These are phyloP conservation scores for Rhagologus leucostigma DNA, from an alignment of 2,113 vertebrate genomes.

Conservation along the genomic window DNA sequence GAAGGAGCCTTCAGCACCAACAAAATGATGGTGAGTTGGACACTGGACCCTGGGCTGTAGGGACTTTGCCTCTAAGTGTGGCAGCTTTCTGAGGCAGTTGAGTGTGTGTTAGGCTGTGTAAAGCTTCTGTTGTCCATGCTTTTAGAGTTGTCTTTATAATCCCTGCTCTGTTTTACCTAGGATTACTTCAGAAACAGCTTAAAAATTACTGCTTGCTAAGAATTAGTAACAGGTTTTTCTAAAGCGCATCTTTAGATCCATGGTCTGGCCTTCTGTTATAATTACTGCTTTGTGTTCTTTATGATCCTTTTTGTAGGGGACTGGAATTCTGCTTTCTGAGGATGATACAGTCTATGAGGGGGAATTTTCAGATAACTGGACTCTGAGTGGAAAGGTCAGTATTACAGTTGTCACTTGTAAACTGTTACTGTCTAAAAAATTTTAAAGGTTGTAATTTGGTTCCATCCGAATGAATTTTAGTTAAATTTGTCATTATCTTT, in stretches of 20 bases:
- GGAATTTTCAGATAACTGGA: slow-evolving; percentile 97
- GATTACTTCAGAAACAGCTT: neutral
- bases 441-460: neutral
- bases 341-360: slow-evolving; percentile 94
- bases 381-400: slow-evolving; percentile 91
- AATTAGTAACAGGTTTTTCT: neutral
- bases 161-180: neutral
- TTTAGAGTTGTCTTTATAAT: neutral
- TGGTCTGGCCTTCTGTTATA: neutral
- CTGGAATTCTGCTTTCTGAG: slow-evolving; percentile 91
- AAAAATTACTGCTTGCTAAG: neutral
- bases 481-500: neutral
- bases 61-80: neutral
- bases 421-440: neutral
- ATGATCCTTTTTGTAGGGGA: slow-evolving; percentile 74
- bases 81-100: neutral
- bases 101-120: neutral
- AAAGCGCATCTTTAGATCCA: neutral
- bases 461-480: neutral
- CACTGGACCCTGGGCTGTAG: neutral
- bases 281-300: neutral
- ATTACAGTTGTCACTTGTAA: neutral
- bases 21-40: slow-evolving; percentile 92
- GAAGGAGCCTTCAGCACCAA: slow-evolving; percentile 93
- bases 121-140: neutral